Percentiles rank a stretch among this genome's conserved stretches.
Evolutionary conservation across 2,888 invertebrate species (phyloP).

Genomic region (Habroteleia sp.): DNA sequence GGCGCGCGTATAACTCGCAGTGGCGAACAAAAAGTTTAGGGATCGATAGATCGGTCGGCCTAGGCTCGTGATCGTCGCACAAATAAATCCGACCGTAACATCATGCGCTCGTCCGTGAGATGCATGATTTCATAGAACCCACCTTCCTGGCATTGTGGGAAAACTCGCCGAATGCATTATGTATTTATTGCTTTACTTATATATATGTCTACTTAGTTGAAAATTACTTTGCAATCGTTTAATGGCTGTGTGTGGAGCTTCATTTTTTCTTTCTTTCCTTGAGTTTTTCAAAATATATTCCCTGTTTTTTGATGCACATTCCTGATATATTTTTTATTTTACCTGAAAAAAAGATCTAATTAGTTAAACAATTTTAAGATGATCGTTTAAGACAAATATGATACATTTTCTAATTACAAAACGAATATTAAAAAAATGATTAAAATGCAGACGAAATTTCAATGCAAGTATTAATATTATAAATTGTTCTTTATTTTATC

Average conservation of each 20-base stretch:
- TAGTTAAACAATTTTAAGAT: no score
- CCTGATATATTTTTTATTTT: no score
- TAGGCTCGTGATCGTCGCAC: conserved; percentile 63
- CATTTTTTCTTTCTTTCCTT: no score
- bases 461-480: no score
- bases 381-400: no score
- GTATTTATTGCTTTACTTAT: conserved; percentile 79
- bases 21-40: conserved; percentile 63
- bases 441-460: no score
- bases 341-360: conserved; percentile 26
- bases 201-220: conserved; percentile 78
- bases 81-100: conserved; percentile 72
- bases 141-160: conserved; percentile 71
- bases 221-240: conserved; percentile 76
- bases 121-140: conserved; percentile 78
- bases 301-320: no score
- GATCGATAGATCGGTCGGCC: conserved; percentile 61
- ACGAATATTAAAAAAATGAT: no score
- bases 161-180: conserved; percentile 78
- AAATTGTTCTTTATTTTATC: no score
- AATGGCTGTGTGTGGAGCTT: no score
- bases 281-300: no score
- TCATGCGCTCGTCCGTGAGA: conserved; percentile 67
- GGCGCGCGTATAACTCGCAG: conserved; percentile 57
- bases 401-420: no score